Percentiles rank a stretch among this genome's conserved stretches.
Conservation (phyloP, 2,797 vertebrate species). For the Simalia tracyae region DNA sequence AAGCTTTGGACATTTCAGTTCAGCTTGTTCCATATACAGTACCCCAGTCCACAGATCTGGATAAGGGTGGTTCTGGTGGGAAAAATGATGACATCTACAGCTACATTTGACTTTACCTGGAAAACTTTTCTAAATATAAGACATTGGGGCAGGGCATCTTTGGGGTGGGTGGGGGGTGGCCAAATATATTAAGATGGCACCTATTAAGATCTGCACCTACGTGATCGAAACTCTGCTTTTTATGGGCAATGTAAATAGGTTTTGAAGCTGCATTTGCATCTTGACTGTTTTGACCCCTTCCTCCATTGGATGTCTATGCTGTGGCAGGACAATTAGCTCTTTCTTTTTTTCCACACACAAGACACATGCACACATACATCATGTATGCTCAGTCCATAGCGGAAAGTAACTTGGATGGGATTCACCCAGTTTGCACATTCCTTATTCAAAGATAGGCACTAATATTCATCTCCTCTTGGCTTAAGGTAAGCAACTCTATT, state of each 20-base stretch:
- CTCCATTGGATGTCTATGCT: not conserved
- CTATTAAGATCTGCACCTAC: not conserved
- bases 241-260: not conserved
- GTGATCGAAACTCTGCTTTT: not conserved
- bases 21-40: not conserved
- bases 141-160: not conserved
- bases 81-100: too few species aligned
- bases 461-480: not conserved
- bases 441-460: not conserved
- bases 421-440: not conserved
- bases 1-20: not conserved
- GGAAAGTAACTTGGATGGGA: not conserved
- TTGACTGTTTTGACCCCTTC: not conserved
- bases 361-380: not conserved
- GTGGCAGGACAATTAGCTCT: not conserved
- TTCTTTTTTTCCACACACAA: not conserved
- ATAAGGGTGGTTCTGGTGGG: too few species aligned
- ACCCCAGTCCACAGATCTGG: not conserved
- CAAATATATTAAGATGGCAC: not conserved
- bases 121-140: not conserved
- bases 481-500: not conserved
- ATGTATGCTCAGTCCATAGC: not conserved
- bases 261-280: not conserved
- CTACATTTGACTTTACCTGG: too few species aligned
- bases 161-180: not conserved